phyloP scores from a whole-genome alignment of 2,888 invertebrate species.

The Spilosoma lubricipeda region DNA sequence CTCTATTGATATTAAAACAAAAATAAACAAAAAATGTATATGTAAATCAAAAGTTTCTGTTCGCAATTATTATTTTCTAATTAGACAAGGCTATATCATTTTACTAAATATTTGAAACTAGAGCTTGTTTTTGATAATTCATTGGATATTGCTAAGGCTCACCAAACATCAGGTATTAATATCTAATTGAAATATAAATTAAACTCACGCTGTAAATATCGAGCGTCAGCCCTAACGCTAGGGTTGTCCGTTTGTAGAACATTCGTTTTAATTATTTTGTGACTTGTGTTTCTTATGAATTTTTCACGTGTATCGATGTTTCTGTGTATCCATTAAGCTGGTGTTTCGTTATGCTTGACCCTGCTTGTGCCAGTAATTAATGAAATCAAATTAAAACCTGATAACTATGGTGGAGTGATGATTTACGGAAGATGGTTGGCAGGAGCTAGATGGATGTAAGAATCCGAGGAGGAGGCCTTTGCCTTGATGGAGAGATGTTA shows the following conservation, averaged over 20 bases:
- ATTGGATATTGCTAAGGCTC: background rate
- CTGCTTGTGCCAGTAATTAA: background rate
- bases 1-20: background rate
- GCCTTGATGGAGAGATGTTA: too few relatives aligned
- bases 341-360: background rate
- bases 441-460: too few relatives aligned
- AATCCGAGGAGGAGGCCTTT: too few relatives aligned
- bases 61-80: background rate
- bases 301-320: background rate
- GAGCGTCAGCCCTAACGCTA: slow-evolving; percentile 26
- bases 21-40: too few relatives aligned
- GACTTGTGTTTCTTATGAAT: background rate
- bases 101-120: background rate
- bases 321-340: background rate
- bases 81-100: background rate
- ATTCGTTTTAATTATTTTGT: background rate
- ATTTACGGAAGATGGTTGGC: too few relatives aligned
- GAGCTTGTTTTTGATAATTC: background rate
- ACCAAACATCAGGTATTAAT: slow-evolving; percentile 27
- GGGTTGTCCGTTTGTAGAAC: slow-evolving; percentile 16
- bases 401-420: too few relatives aligned
- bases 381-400: too few relatives aligned
- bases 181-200: slow-evolving; percentile 44
- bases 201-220: slow-evolving; percentile 13
- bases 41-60: too few relatives aligned